A percentile compares a stretch with the other conserved stretches of the same genome.
Conservation (phyloP, 1,140 invertebrate species). For the Chionoecetes opilio region DNA sequence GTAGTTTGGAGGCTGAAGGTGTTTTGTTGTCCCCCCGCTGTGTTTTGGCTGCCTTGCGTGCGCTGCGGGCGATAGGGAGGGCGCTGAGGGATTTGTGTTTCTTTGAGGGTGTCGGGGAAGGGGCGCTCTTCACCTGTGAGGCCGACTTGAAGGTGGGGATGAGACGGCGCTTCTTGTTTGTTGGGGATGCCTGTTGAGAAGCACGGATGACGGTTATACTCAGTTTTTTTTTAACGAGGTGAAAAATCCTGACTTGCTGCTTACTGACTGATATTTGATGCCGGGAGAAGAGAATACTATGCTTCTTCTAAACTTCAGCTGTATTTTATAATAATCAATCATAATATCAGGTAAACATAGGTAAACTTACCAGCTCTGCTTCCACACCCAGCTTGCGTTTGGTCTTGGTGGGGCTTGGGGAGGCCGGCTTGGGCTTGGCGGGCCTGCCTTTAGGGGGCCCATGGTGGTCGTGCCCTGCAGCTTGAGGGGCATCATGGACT, state of each 20-base stretch:
- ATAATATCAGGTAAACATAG: no score
- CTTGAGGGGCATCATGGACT: background rate
- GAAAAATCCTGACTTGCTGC: no score
- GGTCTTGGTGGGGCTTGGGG: background rate
- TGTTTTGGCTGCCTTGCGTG: background rate
- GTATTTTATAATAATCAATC: no score
- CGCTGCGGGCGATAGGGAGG: background rate
- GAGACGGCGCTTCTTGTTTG: background rate
- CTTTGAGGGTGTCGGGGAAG: background rate
- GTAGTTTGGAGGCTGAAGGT: no score
- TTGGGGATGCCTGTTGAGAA: background rate
- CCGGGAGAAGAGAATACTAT: no score
- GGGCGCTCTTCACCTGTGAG: background rate
- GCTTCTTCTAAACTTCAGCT: no score
- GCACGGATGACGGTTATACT: no score
- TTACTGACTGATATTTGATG: no score
- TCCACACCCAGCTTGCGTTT: background rate
- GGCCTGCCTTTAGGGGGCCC: background rate
- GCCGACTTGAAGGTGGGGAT: background rate
- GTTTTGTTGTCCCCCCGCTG: background rate
- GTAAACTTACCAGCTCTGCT: no score
- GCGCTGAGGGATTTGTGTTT: background rate
- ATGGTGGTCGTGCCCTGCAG: background rate
- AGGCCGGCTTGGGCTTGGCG: background rate
- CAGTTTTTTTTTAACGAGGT: no score